A percentile compares a stretch with the other conserved stretches of the same genome.
These are phyloP conservation scores for Drosophila anceps DNA, from an alignment of 2,888 invertebrate species.

Conservation along the genomic window DNA sequence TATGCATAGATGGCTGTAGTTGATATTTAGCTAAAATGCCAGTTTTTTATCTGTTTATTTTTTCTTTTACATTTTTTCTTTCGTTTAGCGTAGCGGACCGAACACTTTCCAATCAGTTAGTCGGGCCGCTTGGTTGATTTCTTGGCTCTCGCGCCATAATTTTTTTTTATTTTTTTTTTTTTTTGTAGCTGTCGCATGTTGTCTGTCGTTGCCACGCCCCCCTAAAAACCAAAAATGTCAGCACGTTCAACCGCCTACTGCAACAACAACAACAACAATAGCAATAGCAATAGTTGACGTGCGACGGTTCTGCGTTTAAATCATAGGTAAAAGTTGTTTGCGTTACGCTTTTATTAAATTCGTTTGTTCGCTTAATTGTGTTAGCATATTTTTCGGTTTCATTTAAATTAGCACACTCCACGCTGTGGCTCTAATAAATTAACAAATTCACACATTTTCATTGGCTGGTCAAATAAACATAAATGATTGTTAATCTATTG, in stretches of 20 bases:
- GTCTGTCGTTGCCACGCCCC: slow-evolving; percentile 62
- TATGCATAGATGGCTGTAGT: neutral
- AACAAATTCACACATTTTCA: slow-evolving; percentile 39
- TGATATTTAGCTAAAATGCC: slow-evolving; percentile 25
- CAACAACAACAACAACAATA: slow-evolving; percentile 40
- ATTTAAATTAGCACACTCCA: slow-evolving; percentile 38
- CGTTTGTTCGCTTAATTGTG: slow-evolving; percentile 38
- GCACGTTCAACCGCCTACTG: slow-evolving; percentile 58
- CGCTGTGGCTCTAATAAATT: slow-evolving; percentile 32
- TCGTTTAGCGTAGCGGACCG: slow-evolving; percentile 37
- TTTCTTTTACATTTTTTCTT: slow-evolving; percentile 14
- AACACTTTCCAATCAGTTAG: slow-evolving; percentile 75
- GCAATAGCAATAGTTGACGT: slow-evolving; percentile 40
- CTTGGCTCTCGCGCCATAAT: slow-evolving; percentile 65
- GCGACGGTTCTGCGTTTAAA: slow-evolving; percentile 53
- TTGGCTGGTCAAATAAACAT: neutral
- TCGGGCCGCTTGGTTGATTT: slow-evolving; percentile 49
- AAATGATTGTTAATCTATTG: slow-evolving; percentile 25
- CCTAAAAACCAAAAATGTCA: slow-evolving; percentile 40
- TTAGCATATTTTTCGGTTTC: slow-evolving; percentile 43
- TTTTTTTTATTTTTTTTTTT: slow-evolving; percentile 14
- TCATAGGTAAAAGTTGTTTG: slow-evolving; percentile 80
- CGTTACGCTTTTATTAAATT: slow-evolving; percentile 60
- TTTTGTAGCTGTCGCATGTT: slow-evolving; percentile 37
- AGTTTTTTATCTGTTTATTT: slow-evolving; percentile 13